Evolutionary conservation across 2,113 vertebrate species (phyloP), one percentile per base, ranked within the genome.

Genomic region (Pseudorectes ferrugineus): DNA sequence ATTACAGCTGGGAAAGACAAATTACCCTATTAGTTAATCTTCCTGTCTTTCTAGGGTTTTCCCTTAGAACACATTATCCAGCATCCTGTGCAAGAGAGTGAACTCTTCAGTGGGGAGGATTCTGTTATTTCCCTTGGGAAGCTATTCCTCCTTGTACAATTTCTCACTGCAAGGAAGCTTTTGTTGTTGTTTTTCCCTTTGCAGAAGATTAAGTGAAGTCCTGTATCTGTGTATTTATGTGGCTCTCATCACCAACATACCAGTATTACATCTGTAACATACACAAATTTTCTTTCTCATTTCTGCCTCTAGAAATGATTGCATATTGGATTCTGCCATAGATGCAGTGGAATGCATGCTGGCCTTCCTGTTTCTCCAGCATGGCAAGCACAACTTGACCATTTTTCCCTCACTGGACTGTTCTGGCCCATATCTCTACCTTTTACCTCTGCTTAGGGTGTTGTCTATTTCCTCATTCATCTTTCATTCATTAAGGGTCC

Each of bases 11-110:
- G 76, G 91, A 96, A 95, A 97, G 93, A 93, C 85, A 95, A 91
- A 96, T 92, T 94, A 93, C 92, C 63, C 88, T 85, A 78, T 96
- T 96, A 95, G 89, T 94, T 96, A 95, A 95, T 97, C 90, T 95
- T 83, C 40, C 81, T 95, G 96, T 96, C 93, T 93, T 95, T 95
- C 82, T 73, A 54, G 82, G 94, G 55, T 77, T 96, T 96, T 93
- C 88, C 88, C 77, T 78, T 91, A 85, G 84, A 96, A 86, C 91
- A 73, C 59, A 65, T 94, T 96, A 95, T 93, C 71, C 63, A 85
- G 66, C 54, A 89, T 81, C 82, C 89, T 63, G 49, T 68, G 74
- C 91, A 91, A n/a, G 25, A 91, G 65, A 68, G n/a, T 71, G 66
- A 94, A 68, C 86, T 93, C 82, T 75, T 89, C 87, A 93, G 81